Base-by-base conservation (phyloP, 2,113 vertebrate species). In the Rhabdornis inornatus region DNA sequence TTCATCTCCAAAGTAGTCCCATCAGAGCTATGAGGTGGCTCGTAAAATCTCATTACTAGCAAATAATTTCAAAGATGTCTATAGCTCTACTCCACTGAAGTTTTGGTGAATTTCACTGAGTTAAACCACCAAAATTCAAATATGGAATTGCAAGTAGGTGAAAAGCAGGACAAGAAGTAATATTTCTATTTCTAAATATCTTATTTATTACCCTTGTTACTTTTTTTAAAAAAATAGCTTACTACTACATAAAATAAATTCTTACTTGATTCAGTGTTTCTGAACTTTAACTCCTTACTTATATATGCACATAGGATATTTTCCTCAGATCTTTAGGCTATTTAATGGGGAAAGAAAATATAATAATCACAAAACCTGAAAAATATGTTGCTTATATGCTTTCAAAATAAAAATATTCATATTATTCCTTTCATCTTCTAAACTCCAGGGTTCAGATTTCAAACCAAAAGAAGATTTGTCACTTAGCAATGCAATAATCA, bases 21-120 rank as follows among this genome's bases (percentile, higher is more conserved):
- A 52, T 61, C 45, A 83, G 56, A 89, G 44, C 47, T 63, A 12
- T 20, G 25, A 37, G 45, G 42, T 75, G 39, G 89, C 31, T 81
- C 35, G 30, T 44, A 75, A 20, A 79, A 84, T 25, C 39, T 56
- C 24, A 55, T 68, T 68, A 42, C 15, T 19, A 40, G 61, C 39
- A 75, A 69, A 88, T 45, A 69, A 74, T 89, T 83, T 90, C 25
- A 31, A 85, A 74, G 6, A 86, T 31, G 35, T 60, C 72, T 64
- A 11, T 45, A 84, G 42, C 33, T 57, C 13, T 50, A 87, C 78
- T 40, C 33, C 55, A 70, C 50, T 66, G 39, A 74, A 81, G 28
- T 53, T 40, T 39, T n/a, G 39, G n/a, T 7, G 13, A 87, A 88
- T 86, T 88, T 93, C 55, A 66, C 14, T 22, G 12, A 25, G 10